Percentiles rank a stretch among this genome's conserved stretches.
Conservation (phyloP, 1,140 invertebrate genomes). For the Brachionus calyciflorus region DNA sequence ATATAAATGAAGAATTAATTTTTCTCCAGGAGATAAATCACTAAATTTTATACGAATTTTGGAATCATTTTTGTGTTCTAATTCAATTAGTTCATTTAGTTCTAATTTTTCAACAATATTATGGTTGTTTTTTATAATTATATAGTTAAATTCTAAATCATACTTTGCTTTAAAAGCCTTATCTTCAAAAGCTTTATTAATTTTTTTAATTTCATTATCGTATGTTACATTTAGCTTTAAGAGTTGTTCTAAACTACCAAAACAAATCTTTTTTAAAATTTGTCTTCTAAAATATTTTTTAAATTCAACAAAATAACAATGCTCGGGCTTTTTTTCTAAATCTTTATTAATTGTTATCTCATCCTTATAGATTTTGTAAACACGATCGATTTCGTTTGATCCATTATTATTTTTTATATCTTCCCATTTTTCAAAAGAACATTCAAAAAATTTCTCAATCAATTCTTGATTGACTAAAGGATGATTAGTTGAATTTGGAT, state of each 20-base stretch:
- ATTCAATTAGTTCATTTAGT: background rate
- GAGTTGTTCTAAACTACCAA: background rate
- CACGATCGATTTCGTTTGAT: background rate
- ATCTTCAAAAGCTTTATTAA: background rate
- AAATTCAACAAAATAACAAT: background rate
- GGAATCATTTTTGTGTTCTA: too few relatives aligned
- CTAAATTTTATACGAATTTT: too few relatives aligned
- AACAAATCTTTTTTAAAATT: background rate
- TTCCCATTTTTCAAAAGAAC: background rate
- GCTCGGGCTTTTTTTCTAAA: background rate
- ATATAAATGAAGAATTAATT: too few relatives aligned
- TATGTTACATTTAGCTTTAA: background rate
- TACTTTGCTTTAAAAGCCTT: background rate
- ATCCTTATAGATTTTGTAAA: background rate
- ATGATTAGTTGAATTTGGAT: background rate
- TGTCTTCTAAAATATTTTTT: conserved; percentile 12
- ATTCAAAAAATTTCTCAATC: background rate
- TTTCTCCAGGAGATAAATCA: too few relatives aligned
- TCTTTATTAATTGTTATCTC: background rate
- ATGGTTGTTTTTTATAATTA: background rate
- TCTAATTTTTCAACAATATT: background rate
- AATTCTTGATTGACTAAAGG: background rate
- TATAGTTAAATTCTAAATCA: background rate
- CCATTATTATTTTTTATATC: background rate
- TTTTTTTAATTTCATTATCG: background rate